Base-by-base conservation (phyloP, 2,113 vertebrate genomes). In the Mirza zaza region DNA sequence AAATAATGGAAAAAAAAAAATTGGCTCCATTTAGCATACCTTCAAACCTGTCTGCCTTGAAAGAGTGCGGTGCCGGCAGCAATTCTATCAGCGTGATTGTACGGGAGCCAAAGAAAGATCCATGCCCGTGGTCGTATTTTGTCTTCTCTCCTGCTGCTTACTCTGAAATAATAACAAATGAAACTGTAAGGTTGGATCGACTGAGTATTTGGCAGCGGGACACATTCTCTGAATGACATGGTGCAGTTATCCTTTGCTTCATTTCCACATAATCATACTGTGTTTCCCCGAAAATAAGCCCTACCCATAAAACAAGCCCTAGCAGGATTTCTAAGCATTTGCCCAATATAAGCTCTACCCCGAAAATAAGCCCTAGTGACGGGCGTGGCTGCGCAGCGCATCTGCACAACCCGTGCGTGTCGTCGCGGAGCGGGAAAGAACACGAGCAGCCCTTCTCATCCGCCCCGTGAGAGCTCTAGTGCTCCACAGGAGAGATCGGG, bases 1-100 rank as follows among this genome's bases (percentile, higher is more conserved):
- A 79, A 97, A 92, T 79, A 55, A 36, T 67, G 50, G 92, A 65
- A 90, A 91, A 86, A 91, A 86, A 90, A 48, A 96, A 91, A 95
- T 90, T 39, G 42, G 52, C 48, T 97, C 42, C 12, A 39, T 96
- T 87, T 96, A 45, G 27, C 88, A 61, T 63, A 57, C 85, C 48
- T 91, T 67, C 67, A 81, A 83, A 61, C 81, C 94, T 84, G 17
- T 85, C 63, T 68, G 36, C 85, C 84, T 36, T 90, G 76, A 85
- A 93, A 80, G 77, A 92, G 52, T 59, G 0, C 84, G 20, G 39
- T 86, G 59, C 87, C 36, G 25, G 14, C 50, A 55, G 8, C 92
- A 76, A 32, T 88, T 98, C 79, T 65, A 3, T 94, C 34, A 80
- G 0, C 90, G 83, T 94, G 48, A 90, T n/a, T 95, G 93, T 89